These are phyloP conservation scores for Myotis yumanensis DNA, from an alignment of 2,113 vertebrate species.

Conservation along the genomic window DNA sequence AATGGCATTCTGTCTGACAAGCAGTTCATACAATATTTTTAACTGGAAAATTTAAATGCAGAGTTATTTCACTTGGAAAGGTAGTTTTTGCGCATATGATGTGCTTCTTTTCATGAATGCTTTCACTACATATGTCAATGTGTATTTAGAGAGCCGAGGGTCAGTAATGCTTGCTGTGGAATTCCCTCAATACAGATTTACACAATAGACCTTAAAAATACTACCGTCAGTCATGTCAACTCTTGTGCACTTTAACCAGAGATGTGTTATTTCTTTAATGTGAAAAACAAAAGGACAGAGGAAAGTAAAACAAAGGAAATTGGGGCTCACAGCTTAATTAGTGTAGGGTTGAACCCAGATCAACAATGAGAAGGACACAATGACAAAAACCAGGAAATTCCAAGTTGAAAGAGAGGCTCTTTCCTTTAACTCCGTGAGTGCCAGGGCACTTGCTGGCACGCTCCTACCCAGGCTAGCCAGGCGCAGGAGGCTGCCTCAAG, in stretches of 20 bases:
- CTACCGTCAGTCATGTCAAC: conserved; percentile 78
- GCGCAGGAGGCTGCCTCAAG: not conserved
- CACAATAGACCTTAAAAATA: conserved; percentile 84
- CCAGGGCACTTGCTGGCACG: accelerated
- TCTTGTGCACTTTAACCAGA: conserved; percentile 72
- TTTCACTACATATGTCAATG: conserved; percentile 79
- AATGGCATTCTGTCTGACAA: conserved; percentile 65
- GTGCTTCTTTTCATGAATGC: conserved; percentile 83
- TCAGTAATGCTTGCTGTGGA: conserved; percentile 83
- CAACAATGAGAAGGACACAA: conserved; percentile 69
- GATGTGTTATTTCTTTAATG: conserved; percentile 82
- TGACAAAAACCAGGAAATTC: conserved; percentile 63
- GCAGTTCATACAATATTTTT: conserved; percentile 63
- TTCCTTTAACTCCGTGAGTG: conserved; percentile 27
- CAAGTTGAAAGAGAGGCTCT: conserved; percentile 52
- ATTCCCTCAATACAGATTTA: conserved; percentile 86
- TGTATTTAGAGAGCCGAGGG: conserved; percentile 83
- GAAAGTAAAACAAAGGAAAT: conserved; percentile 62
- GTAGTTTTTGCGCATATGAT: conserved; percentile 74
- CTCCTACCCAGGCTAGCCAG: not conserved
- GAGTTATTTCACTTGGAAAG: conserved; percentile 83
- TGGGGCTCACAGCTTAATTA: conserved; percentile 50
- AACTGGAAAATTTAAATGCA: conserved; percentile 71
- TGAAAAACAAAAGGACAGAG: conserved; percentile 81
- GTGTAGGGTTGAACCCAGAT: conserved; percentile 29